Evolutionary conservation across 2,113 vertebrate genomes (phyloP).

Genomic region (Thamnaconus septentrionalis): DNA sequence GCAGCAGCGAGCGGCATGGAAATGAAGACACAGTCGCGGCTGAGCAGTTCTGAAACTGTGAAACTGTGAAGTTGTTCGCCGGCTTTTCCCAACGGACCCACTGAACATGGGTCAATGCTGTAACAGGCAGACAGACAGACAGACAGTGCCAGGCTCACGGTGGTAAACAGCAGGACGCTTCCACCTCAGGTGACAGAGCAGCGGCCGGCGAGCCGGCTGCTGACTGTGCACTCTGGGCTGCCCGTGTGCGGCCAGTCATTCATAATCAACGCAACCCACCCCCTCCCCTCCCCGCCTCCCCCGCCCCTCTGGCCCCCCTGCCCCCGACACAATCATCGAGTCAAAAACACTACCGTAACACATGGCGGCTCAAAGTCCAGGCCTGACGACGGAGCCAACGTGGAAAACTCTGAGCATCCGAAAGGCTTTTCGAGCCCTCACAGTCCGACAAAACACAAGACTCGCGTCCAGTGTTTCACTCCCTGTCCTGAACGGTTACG

Average conservation of each 20-base stretch:
- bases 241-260: slow-evolving; percentile 36
- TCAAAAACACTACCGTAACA: slow-evolving; percentile 53
- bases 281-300: slow-evolving; percentile 5
- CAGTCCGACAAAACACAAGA: too few relatives aligned
- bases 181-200: slow-evolving; percentile 63
- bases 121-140: too few relatives aligned
- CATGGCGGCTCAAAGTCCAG: slow-evolving; percentile 61
- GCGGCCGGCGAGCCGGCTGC: slow-evolving; percentile 60
- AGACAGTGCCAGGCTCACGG: too few relatives aligned
- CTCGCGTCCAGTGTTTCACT: too few relatives aligned
- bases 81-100: too few relatives aligned
- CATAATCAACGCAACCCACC: slow-evolving; percentile 27
- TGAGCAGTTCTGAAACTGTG: neutral
- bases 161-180: slow-evolving; percentile 38
- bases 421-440: too few relatives aligned
- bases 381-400: slow-evolving; percentile 4
- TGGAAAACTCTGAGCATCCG: neutral
- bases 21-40: slow-evolving; percentile 44
- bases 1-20: slow-evolving; percentile 12
- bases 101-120: too few relatives aligned
- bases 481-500: too few relatives aligned
- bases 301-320: slow-evolving; percentile 21
- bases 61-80: neutral
- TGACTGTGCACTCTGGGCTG: slow-evolving; percentile 53
- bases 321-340: slow-evolving; percentile 8